Base-by-base conservation (phyloP, 1,140 invertebrate species). In the Microvelia longipes region DNA sequence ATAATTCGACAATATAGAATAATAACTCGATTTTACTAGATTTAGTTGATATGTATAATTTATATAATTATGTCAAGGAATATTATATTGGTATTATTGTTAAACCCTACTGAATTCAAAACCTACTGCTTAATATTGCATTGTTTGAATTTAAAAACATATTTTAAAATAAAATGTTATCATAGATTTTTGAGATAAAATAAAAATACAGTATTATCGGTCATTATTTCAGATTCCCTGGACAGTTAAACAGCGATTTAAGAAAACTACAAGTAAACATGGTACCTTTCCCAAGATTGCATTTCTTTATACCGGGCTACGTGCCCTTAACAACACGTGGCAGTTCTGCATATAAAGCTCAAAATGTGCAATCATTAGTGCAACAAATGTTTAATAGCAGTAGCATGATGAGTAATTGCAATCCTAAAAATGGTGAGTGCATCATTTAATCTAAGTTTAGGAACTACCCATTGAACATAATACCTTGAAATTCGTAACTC, bases 251-350 rank as follows among this genome's bases (percentile, higher is more conserved):
- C 75, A 84, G 85, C 29, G 85, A 86, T 77, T 76, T 86, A 28
- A 74, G 85, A 29, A 86, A 86, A 77, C 75, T 86, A 68, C 84
- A 84, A 29, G 84, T 86, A 35, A 86, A 86, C 77, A 86, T 87
- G 85, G 83, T 86, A 35, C 84, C 84, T 15, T 86, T 86, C 75
- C 85, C 85, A 79, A 82, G 87, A 66, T 80, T 86, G 24, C 85
- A 87, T 75, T 86, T 87, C 78, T 86, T 86, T 78, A 84, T 86
- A 78, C 83, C 85, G 68, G 84, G 84, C 5, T 86, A 85, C 76
- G 85, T 85, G 29, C 85, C 85, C 13, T 75, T 86, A 1, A 84
- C 82, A 28, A 79, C 83, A 60, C 78, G 85, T 68, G 76, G 81
- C 15, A 75, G 73, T 62, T 78, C 80, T 69, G 77, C 81, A 27